A percentile compares a stretch with the other conserved stretches of the same genome.
phyloP scores from a whole-genome alignment of 2,797 vertebrate species.

The Peromyscus eremicus region DNA sequence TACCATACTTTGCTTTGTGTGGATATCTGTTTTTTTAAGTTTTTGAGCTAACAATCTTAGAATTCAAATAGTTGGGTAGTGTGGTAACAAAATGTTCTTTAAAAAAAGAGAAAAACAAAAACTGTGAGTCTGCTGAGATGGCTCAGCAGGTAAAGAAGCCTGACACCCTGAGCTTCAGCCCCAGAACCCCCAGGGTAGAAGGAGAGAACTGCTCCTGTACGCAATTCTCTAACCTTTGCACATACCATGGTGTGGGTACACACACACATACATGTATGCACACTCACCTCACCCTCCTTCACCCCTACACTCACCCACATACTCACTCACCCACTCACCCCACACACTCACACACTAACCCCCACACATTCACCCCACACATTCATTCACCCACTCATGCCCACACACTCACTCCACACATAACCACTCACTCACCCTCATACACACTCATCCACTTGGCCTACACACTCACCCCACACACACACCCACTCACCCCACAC shows the following conservation, averaged over 20 bases:
- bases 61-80: background rate
- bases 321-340: background rate
- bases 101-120: background rate
- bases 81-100: constrained; percentile 28
- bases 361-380: background rate
- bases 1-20: background rate
- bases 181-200: background rate
- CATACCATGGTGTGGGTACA: background rate
- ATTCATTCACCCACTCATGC: too few relatives aligned
- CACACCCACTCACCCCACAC: background rate
- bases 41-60: constrained; percentile 21
- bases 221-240: background rate
- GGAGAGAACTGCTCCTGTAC: background rate
- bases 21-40: background rate
- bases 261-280: background rate
- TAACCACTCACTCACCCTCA: too few relatives aligned
- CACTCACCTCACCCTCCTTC: background rate
- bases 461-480: too few relatives aligned
- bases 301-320: background rate
- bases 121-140: background rate
- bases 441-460: too few relatives aligned
- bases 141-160: background rate
- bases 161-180: too few relatives aligned
- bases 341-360: background rate
- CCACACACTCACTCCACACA: background rate